These are phyloP conservation scores for Anser brachyrhynchus DNA, from an alignment of 2,113 vertebrate genomes.

Conservation along the genomic window DNA sequence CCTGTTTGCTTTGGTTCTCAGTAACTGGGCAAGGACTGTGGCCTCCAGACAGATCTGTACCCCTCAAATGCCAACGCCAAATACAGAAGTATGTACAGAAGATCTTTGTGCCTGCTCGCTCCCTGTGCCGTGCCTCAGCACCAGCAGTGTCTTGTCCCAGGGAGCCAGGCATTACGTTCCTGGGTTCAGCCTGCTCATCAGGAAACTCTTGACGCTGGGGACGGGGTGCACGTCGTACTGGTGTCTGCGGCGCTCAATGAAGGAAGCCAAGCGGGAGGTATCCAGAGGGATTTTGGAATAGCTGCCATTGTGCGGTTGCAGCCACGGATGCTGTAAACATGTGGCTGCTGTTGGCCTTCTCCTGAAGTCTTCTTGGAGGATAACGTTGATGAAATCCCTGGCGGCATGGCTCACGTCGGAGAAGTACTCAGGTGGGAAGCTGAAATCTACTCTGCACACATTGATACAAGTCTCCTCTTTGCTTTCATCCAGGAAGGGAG, in stretches of 20 bases:
- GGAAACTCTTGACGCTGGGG: slow-evolving; percentile 90
- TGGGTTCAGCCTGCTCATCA: slow-evolving; percentile 74
- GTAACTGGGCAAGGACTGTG: slow-evolving; percentile 7
- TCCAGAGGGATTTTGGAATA: slow-evolving; percentile 93
- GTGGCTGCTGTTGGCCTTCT: slow-evolving; percentile 87
- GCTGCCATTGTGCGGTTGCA: slow-evolving; percentile 86
- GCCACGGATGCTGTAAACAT: slow-evolving; percentile 95
- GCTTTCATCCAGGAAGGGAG: slow-evolving; percentile 96
- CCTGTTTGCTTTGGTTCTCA: not conserved
- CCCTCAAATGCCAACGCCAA: not conserved
- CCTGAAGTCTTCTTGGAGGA: slow-evolving; percentile 90
- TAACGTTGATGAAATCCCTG: slow-evolving; percentile 89
- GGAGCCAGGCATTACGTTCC: slow-evolving; percentile 62
- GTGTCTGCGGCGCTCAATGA: slow-evolving; percentile 92
- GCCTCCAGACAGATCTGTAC: not conserved
- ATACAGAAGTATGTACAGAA: slow-evolving; percentile 57
- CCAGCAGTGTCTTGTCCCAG: not conserved
- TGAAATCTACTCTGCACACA: slow-evolving; percentile 95
- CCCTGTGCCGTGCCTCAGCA: not conserved
- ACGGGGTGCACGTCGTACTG: slow-evolving; percentile 89
- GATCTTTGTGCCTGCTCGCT: slow-evolving; percentile 40
- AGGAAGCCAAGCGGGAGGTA: slow-evolving; percentile 88
- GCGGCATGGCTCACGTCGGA: slow-evolving; percentile 88
- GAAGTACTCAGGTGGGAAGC: slow-evolving; percentile 95
- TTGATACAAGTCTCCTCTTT: slow-evolving; percentile 97